Conservation (phyloP, 2,888 invertebrate species). For the Athalia circularis region DNA sequence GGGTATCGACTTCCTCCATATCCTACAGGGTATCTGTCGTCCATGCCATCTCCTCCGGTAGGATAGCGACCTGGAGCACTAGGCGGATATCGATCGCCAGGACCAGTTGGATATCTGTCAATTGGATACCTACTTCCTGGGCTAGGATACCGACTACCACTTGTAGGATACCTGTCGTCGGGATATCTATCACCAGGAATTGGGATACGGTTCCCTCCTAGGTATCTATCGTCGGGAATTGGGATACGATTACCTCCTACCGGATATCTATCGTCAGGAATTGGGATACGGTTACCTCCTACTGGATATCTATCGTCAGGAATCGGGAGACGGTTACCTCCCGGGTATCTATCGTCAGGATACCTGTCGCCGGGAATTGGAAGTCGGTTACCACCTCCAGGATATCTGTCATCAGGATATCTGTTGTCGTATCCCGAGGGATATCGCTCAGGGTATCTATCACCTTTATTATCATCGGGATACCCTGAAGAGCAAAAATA, state of each 20-base stretch:
- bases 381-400: conserved; percentile 66
- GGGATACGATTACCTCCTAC: conserved; percentile 74
- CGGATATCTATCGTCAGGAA: conserved; percentile 75
- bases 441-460: conserved; percentile 74
- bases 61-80: conserved; percentile 63
- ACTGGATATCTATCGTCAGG: conserved; percentile 75
- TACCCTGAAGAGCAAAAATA: conserved; percentile 51
- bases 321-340: conserved; percentile 74
- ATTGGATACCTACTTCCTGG: conserved; percentile 71
- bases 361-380: conserved; percentile 43
- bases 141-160: conserved; percentile 73
- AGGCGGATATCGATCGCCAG: conserved; percentile 73
- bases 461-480: conserved; percentile 69
- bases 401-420: conserved; percentile 74
- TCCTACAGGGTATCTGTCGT: conserved; percentile 73
- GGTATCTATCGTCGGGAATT: conserved; percentile 75
- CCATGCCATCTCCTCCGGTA: conserved; percentile 58
- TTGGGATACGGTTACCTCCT: conserved; percentile 74
- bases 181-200: conserved; percentile 73
- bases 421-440: conserved; percentile 75
- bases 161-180: conserved; percentile 67
- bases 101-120: conserved; percentile 70
- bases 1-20: conserved; percentile 60
- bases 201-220: conserved; percentile 60
- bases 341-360: conserved; percentile 49